Evolutionary conservation across 2,113 vertebrate genomes (phyloP).

Genomic region (Cervus canadensis): DNA sequence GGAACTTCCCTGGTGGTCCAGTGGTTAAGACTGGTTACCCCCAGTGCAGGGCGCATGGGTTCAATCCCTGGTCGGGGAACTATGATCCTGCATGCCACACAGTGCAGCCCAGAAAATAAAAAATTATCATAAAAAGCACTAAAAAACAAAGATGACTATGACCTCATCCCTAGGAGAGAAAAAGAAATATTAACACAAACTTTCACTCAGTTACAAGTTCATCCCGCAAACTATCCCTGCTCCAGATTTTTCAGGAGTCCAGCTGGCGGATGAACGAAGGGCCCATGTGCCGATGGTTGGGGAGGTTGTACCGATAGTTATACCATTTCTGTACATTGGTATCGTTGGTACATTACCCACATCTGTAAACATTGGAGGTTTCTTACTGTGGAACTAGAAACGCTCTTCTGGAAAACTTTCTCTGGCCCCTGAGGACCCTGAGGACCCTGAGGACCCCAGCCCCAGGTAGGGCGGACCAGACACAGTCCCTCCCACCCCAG

Average conservation of each 20-base stretch:
- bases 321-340: background rate
- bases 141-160: background rate
- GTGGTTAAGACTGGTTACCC: background rate
- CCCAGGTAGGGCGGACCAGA: background rate
- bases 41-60: background rate
- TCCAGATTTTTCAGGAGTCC: background rate
- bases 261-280: background rate
- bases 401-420: background rate
- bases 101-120: background rate
- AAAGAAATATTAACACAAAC: background rate
- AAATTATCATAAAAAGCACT: background rate
- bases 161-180: background rate
- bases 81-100: background rate
- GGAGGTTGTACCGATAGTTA: background rate
- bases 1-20: background rate
- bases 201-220: background rate
- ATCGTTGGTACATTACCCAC: too few relatives aligned
- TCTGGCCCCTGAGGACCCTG: background rate
- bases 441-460: background rate
- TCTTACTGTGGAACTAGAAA: background rate
- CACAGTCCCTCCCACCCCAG: background rate
- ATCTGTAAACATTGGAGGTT: background rate
- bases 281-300: background rate
- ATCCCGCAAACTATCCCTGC: background rate
- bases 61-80: background rate